A percentile compares a stretch with the other conserved stretches of the same genome.
These are phyloP conservation scores for Myotis brandtii DNA, from an alignment of 2,113 vertebrate species.

Conservation along the genomic window DNA sequence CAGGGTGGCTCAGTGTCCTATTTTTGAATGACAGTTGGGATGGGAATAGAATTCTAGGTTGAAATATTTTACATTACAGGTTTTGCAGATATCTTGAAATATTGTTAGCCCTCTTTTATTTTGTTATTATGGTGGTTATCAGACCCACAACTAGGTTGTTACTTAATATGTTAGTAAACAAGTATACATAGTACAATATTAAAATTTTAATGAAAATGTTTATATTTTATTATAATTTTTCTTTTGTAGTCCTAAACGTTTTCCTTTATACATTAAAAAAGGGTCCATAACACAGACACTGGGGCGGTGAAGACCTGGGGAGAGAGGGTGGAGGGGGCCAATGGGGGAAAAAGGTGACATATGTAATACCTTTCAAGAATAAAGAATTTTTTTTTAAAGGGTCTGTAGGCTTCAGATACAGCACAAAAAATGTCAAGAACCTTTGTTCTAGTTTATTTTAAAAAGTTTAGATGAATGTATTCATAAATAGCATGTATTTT, in stretches of 20 bases:
- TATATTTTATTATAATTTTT: background rate
- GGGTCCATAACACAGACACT: no score
- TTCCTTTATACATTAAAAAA: background rate
- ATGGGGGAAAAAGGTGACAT: no score
- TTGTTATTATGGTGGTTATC: background rate
- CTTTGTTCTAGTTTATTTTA: background rate
- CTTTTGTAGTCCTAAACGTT: background rate
- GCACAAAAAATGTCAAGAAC: background rate
- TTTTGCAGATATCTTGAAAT: background rate
- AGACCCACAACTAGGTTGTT: background rate
- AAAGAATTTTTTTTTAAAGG: no score
- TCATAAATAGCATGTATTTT: background rate
- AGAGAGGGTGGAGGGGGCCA: no score
- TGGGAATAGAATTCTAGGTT: background rate
- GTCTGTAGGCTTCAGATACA: background rate
- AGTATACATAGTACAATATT: background rate
- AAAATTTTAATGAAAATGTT: background rate
- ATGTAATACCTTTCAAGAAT: no score
- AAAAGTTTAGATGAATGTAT: background rate
- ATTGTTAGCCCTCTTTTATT: background rate
- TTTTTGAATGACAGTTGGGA: background rate
- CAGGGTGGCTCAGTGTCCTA: background rate
- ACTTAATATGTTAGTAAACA: constrained; percentile 31
- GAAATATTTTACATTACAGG: background rate
- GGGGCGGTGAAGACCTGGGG: no score